phyloP scores from a whole-genome alignment of 2,113 vertebrate genomes.

The Bos javanicus region DNA sequence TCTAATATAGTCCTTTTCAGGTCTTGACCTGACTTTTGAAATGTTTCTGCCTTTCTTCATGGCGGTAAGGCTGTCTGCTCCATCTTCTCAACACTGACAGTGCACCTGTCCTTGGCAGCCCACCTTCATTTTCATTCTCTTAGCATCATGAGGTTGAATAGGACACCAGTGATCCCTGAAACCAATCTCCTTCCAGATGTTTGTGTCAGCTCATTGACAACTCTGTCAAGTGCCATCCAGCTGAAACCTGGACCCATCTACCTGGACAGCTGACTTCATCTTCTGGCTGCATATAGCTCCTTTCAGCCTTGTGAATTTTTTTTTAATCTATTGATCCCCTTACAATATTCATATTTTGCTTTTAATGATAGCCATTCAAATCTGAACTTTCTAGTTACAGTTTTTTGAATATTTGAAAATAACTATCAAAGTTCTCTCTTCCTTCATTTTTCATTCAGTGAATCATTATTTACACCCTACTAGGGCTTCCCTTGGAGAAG shows the following conservation, averaged over 20 bases:
- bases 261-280: background rate
- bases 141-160: background rate
- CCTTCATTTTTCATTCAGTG: background rate
- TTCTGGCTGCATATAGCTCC: background rate
- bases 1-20: background rate
- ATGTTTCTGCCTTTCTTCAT: background rate
- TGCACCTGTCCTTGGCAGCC: background rate
- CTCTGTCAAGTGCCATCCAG: background rate
- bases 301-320: background rate
- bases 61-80: background rate
- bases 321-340: background rate
- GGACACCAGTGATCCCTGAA: background rate
- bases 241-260: background rate
- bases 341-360: background rate
- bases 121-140: background rate
- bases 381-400: background rate
- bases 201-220: background rate
- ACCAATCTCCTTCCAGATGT: background rate
- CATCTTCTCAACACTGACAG: background rate
- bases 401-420: slow-evolving; percentile 24
- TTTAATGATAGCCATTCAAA: background rate
- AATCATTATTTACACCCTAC: background rate
- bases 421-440: background rate
- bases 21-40: background rate
- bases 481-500: background rate